Conservation (phyloP, 2,113 vertebrate species). For the Maccullochella peelii region DNA sequence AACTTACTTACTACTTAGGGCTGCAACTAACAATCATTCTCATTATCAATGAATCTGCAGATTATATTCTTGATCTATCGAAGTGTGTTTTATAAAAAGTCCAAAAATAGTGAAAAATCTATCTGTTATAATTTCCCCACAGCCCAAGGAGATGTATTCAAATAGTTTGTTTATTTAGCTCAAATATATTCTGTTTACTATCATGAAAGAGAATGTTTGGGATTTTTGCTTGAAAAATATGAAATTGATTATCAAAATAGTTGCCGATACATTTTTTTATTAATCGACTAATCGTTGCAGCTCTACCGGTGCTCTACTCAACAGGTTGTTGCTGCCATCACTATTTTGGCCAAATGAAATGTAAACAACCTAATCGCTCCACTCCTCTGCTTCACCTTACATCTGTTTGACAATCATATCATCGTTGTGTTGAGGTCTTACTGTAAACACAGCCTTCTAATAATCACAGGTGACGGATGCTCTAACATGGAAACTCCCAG, state of each 20-base stretch:
- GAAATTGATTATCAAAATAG: not conserved
- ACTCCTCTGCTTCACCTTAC: not conserved
- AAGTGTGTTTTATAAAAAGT: not conserved
- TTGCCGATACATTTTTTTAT: not conserved
- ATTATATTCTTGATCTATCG: not conserved
- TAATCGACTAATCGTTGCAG: not conserved
- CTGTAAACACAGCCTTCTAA: conserved; percentile 11
- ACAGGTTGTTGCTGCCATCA: not conserved
- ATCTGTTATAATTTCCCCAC: not conserved
- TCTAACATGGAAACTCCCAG: not conserved
- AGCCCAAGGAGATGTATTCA: not conserved
- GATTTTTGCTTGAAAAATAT: not conserved
- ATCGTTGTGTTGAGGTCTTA: not conserved
- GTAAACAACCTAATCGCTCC: not conserved
- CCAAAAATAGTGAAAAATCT: not conserved
- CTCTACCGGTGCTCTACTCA: not conserved
- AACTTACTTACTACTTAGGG: not conserved
- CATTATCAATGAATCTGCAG: not conserved
- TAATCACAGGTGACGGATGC: not conserved
- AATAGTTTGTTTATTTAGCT: not conserved
- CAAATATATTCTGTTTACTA: not conserved
- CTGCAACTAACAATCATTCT: not conserved
- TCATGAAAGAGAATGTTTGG: not conserved
- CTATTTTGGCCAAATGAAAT: not conserved
- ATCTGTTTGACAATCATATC: not conserved